Evolutionary conservation across 2,113 vertebrate species (phyloP).

Genomic region (Bambusicola thoracicus): DNA sequence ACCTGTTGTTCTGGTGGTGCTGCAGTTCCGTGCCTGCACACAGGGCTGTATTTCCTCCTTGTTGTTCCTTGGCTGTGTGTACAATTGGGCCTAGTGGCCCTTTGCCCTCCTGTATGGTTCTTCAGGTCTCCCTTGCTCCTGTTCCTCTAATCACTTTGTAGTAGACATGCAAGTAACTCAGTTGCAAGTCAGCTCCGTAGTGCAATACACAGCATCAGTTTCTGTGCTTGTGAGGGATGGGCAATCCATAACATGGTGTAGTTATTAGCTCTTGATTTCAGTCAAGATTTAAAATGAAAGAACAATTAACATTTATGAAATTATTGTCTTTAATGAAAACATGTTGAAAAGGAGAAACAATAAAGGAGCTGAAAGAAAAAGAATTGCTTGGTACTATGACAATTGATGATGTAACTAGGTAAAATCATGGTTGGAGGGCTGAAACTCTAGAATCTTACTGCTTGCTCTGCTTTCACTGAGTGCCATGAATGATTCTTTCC

Average conservation of each 20-base stretch:
- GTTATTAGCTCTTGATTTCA: background rate
- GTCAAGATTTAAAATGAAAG: conserved; percentile 11
- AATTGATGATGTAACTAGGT: conserved; percentile 34
- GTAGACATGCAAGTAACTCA: background rate
- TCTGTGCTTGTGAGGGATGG: background rate
- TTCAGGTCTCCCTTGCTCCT: background rate
- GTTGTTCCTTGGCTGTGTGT: background rate
- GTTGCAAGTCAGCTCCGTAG: background rate
- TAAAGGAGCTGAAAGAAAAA: conserved; percentile 13
- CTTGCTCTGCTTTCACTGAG: conserved; percentile 33
- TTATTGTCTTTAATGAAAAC: background rate
- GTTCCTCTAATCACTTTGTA: background rate
- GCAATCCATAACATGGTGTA: background rate
- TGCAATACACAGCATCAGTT: too few species aligned
- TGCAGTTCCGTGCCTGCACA: background rate
- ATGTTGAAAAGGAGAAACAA: background rate
- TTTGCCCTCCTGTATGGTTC: background rate
- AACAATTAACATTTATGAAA: conserved; percentile 1
- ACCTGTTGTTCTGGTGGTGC: rapidly evolving
- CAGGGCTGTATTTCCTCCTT: background rate
- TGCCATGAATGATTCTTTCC: conserved; percentile 49
- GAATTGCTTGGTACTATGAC: background rate
- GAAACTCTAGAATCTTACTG: conserved; percentile 42
- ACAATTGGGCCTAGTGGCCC: background rate
- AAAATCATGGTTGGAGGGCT: conserved; percentile 29